phyloP scores from a whole-genome alignment of 2,888 invertebrate genomes.

The Cloeon dipterum region DNA sequence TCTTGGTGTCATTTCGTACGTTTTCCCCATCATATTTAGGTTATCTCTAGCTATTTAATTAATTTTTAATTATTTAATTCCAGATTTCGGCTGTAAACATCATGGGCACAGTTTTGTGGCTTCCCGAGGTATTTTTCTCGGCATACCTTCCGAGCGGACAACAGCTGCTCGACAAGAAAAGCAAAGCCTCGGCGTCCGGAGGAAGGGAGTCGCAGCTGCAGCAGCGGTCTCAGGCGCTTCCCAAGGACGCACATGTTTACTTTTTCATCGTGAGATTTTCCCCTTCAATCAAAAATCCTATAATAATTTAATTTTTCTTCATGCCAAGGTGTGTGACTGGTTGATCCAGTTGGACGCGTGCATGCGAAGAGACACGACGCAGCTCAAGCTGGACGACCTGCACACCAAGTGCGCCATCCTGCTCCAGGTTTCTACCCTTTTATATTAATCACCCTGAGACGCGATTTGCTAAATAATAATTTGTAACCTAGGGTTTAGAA shows the following conservation, averaged over 20 bases:
- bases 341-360: conserved; percentile 32
- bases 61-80: conserved; percentile 9
- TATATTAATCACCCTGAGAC: not conserved
- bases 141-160: conserved; percentile 29
- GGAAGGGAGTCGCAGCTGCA: conserved; percentile 21
- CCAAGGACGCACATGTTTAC: conserved; percentile 32
- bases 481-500: conserved; percentile 30
- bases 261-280: conserved; percentile 22
- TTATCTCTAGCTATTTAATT: too few species aligned
- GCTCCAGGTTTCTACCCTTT: conserved; percentile 20
- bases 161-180: conserved; percentile 24
- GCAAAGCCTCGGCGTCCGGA: conserved; percentile 18
- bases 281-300: too few species aligned
- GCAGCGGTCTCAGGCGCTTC: conserved; percentile 22
- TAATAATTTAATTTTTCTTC: too few species aligned
- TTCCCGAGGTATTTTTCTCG: conserved; percentile 59
- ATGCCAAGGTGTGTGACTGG: conserved; percentile 33
- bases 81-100: conserved; percentile 57
- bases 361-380: conserved; percentile 21
- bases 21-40: too few species aligned
- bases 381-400: conserved; percentile 27
- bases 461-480: not conserved
- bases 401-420: conserved; percentile 27
- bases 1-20: too few species aligned
- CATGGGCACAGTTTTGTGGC: conserved; percentile 61